Base-by-base conservation (phyloP, 2,888 invertebrate species). In the Acanthosepion esculentum region DNA sequence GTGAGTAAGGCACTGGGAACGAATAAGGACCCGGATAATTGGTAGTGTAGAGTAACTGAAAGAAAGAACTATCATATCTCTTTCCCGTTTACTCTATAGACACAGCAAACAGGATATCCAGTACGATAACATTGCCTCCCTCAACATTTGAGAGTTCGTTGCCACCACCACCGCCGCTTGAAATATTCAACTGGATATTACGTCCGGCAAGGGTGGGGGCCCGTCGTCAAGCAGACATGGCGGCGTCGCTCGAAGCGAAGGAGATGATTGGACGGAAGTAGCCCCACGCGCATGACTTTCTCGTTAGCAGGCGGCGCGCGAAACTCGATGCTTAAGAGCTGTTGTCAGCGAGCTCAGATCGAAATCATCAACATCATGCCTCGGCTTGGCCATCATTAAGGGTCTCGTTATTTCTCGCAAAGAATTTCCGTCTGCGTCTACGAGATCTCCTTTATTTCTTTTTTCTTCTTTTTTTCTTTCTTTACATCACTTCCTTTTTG, bases 61-160 rank as follows among this genome's bases (percentile, higher is more conserved):
- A n/a, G 15, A n/a, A 78, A 10, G 4, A 78, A n/a, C 33, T 12
- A n/a, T 41, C 2, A 41, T 41, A 78, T 78, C 15, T 78, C n/a
- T n/a, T 15, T n/a, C n/a, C n/a, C 41, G 15, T 0, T 78, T n/a
- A 12, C n/a, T n/a, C n/a, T n/a, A n/a, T 20, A 78, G n/a, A 78
- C 78, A n/a, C n/a, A n/a, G n/a, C n/a, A 78, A 78, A 78, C 78
- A 78, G 78, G 78, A 78, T 78, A n/a, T 78, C 78, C n/a, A n/a
- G 15, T 12, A 15, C 15, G 78, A 78, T 78, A 78, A 78, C 78
- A 78, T 78, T 78, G 15, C 78, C 78, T 78, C 78, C 12, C n/a
- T 78, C n/a, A 78, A 78, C n/a, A 78, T 29, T n/a, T n/a, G n/a
- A 29, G 78, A 10, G n/a, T 78, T 78, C 78, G 78, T n/a, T 78